phyloP scores from a whole-genome alignment of 2,113 vertebrate genomes.

The Poeciliopsis occidentalis region DNA sequence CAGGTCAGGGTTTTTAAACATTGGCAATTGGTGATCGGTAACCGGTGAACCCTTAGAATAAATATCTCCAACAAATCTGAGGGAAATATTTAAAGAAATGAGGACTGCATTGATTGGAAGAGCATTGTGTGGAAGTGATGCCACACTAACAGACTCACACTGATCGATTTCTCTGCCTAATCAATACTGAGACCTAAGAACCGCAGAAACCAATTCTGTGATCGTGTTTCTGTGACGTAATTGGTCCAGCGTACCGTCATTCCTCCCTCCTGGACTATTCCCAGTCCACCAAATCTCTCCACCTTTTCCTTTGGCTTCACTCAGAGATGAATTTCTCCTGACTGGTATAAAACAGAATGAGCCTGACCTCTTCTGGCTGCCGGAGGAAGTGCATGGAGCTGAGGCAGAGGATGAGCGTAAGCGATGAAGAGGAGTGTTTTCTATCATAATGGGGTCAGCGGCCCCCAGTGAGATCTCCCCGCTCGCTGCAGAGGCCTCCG shows the following conservation, averaged over 20 bases:
- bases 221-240: constrained; percentile 17
- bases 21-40: no score
- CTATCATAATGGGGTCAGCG: constrained; percentile 77
- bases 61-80: no score
- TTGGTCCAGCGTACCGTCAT: constrained; percentile 29
- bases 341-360: constrained; percentile 47
- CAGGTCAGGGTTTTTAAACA: no score
- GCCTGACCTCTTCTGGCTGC: constrained; percentile 87
- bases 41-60: no score
- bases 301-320: constrained; percentile 2
- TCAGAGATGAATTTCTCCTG: background rate
- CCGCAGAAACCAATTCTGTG: constrained; percentile 79
- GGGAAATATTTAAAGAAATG: no score
- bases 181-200: constrained; percentile 76
- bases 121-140: constrained; percentile 76
- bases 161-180: constrained; percentile 84
- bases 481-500: constrained; percentile 36
- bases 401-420: constrained; percentile 16
- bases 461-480: constrained; percentile 61
- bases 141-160: constrained; percentile 81
- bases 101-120: constrained; percentile 18
- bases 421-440: constrained; percentile 44
- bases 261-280: constrained; percentile 62
- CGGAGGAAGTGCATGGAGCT: constrained; percentile 39
- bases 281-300: constrained; percentile 60